A percentile compares a stretch with the other conserved stretches of the same genome.
Evolutionary conservation across 2,797 vertebrate species (phyloP).

Genomic region (Pampus argenteus): DNA sequence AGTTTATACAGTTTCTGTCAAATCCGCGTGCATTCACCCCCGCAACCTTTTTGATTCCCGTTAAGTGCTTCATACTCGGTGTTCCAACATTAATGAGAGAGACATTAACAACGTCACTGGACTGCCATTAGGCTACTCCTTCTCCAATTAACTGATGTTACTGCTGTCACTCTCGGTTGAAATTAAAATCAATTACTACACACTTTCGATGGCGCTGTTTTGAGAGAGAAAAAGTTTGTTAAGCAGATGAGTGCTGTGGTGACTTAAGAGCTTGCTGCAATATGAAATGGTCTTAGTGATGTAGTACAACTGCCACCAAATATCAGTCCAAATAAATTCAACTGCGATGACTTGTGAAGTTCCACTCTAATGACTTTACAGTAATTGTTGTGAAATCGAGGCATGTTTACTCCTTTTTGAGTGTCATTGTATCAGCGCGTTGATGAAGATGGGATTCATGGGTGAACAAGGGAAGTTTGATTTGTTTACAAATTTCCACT

Average conservation of each 20-base stretch:
- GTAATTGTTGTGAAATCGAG: conserved; percentile 53
- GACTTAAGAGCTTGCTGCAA: conserved; percentile 11
- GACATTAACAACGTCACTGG: conserved; percentile 64
- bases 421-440: conserved; percentile 14
- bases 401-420: conserved; percentile 56
- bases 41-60: conserved; percentile 42
- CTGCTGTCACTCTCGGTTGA: conserved; percentile 50
- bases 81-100: conserved; percentile 71
- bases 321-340: conserved; percentile 9
- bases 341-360: conserved; percentile 62
- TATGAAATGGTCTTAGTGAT: conserved; percentile 19
- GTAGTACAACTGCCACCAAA: conserved; percentile 24
- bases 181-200: conserved; percentile 36
- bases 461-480: conserved; percentile 11
- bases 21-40: conserved; percentile 33
- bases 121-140: conserved; percentile 65
- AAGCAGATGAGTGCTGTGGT: conserved; percentile 22
- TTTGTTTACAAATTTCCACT: conserved; percentile 18
- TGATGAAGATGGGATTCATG: conserved; percentile 22
- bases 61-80: conserved; percentile 66
- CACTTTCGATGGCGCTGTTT: conserved; percentile 26
- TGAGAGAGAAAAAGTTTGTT: conserved; percentile 25
- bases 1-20: conserved; percentile 33
- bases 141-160: conserved; percentile 71
- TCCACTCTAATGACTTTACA: conserved; percentile 34